Percentiles rank a stretch among this genome's conserved stretches.
These are phyloP conservation scores for Stomatorhinus walkeri DNA, from an alignment of 2,797 vertebrate genomes.

Conservation along the genomic window DNA sequence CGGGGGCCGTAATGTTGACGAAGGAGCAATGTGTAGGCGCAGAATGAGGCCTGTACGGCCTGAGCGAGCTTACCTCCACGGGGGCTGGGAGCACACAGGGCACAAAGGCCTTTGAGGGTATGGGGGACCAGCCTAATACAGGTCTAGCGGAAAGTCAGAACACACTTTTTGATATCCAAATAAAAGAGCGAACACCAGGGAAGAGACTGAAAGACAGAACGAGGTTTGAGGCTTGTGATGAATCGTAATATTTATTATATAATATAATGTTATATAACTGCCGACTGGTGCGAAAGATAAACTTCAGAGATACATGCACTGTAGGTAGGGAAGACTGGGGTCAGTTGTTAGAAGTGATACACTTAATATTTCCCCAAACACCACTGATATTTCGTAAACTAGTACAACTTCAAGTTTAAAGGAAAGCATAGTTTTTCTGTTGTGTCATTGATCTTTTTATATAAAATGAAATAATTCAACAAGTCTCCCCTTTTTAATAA, in stretches of 20 bases:
- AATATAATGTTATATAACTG: neutral
- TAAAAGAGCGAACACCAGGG: neutral
- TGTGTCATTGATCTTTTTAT: neutral
- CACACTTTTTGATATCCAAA: neutral
- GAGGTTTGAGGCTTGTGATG: neutral
- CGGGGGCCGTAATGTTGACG: conserved; percentile 24
- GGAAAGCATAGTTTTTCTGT: neutral
- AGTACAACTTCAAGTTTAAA: neutral
- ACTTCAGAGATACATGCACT: neutral
- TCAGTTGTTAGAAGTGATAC: neutral
- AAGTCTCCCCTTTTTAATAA: neutral
- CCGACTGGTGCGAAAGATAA: neutral
- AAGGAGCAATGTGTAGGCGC: conserved; percentile 7
- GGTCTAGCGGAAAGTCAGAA: neutral
- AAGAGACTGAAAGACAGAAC: neutral
- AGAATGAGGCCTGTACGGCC: neutral
- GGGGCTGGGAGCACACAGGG: neutral
- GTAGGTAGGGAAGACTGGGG: neutral
- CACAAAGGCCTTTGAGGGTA: neutral
- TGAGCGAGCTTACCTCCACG: neutral
- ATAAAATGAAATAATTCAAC: neutral
- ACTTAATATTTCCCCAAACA: neutral
- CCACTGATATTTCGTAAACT: neutral
- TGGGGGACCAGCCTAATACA: neutral
- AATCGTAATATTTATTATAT: neutral